Conservation (phyloP, 2,797 vertebrate species). For the Oreortyx pictus region DNA sequence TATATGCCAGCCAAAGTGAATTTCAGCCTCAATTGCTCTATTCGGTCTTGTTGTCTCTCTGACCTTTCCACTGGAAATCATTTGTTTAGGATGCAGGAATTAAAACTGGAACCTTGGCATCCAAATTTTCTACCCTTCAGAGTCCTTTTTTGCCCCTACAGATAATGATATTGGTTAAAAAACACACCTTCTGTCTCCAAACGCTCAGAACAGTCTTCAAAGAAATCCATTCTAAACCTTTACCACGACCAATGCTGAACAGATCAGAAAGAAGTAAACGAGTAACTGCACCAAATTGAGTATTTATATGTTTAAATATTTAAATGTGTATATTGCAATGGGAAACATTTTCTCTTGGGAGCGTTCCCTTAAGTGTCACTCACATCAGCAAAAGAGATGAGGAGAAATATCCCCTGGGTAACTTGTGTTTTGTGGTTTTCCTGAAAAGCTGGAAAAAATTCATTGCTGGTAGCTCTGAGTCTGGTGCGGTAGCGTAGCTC, state of each 20-base stretch:
- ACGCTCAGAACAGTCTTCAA: neutral
- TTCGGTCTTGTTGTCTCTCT: neutral
- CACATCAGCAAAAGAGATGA: neutral
- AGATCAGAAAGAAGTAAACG: neutral
- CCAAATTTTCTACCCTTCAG: neutral
- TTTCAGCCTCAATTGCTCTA: neutral
- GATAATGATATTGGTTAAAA: conserved; percentile 2
- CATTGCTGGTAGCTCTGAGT: neutral
- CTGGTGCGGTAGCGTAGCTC: neutral
- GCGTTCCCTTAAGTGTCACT: neutral
- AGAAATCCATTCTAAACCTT: neutral
- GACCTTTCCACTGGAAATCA: neutral
- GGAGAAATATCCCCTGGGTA: neutral
- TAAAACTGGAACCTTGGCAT: neutral
- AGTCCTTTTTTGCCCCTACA: neutral
- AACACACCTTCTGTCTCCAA: neutral
- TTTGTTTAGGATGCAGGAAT: neutral
- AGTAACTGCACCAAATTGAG: neutral
- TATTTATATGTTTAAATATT: neutral
- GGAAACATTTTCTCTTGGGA: neutral
- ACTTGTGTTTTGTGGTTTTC: neutral
- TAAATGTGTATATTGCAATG: neutral
- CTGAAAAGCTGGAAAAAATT: neutral
- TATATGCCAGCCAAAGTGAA: neutral
- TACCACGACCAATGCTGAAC: neutral